Percentiles rank a stretch among this genome's conserved stretches.
Conservation (phyloP, 2,113 vertebrate species). For the Narcine bancroftii region DNA sequence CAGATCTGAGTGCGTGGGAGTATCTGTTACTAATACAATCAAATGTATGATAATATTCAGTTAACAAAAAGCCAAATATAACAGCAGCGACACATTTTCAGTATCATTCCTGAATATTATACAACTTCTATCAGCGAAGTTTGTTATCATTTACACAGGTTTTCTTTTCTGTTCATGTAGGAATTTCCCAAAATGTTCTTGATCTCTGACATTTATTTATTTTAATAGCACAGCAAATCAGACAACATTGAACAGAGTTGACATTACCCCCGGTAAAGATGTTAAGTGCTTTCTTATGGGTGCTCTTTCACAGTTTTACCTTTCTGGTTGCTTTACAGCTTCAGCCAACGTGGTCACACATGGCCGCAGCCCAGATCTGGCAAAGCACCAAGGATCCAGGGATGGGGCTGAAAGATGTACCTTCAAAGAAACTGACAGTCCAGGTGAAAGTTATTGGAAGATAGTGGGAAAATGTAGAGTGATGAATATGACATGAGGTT, state of each 20-base stretch:
- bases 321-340: conserved; percentile 48
- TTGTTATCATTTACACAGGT: background rate
- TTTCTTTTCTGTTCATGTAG: too few relatives aligned
- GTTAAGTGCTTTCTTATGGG: background rate
- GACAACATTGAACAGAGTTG: background rate
- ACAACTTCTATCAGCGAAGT: background rate
- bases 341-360: conserved; percentile 58
- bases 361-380: conserved; percentile 57
- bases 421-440: conserved; percentile 60
- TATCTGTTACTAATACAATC: background rate
- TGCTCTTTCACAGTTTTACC: conserved; percentile 46
- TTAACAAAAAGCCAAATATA: background rate
- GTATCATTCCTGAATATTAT: background rate
- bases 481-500: conserved; percentile 57
- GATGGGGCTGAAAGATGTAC: conserved; percentile 59
- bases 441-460: conserved; percentile 68
- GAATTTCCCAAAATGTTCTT: background rate
- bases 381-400: conserved; percentile 56
- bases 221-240: background rate
- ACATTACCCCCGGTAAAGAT: too few relatives aligned
- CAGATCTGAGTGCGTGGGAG: background rate
- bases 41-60: background rate
- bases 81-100: background rate
- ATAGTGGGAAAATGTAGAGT: conserved; percentile 53
- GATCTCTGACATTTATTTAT: background rate